Conservation (phyloP, 2,113 vertebrate genomes). For the Tretioscincus oriximinensis region DNA sequence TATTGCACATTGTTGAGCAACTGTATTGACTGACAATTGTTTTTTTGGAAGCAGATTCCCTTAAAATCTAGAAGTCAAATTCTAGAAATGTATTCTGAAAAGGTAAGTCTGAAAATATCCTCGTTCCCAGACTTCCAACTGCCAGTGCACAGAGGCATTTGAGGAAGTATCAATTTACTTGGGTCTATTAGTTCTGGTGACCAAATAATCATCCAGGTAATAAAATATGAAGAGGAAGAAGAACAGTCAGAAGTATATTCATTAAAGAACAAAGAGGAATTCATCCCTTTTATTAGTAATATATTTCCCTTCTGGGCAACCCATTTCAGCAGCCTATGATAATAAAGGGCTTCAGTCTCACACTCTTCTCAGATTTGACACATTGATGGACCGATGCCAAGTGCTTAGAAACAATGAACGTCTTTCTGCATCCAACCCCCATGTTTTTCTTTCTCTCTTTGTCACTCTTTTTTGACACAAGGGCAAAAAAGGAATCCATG, state of each 20-base stretch:
- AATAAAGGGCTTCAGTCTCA: constrained; percentile 71
- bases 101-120: too few relatives aligned
- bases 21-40: not conserved
- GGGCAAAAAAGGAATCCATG: constrained; percentile 58
- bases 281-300: constrained; percentile 71
- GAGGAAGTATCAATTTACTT: not conserved
- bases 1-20: not conserved
- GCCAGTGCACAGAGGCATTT: constrained; percentile 12
- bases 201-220: constrained; percentile 45
- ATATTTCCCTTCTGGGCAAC: constrained; percentile 69
- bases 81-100: too few relatives aligned
- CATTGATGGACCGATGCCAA: constrained; percentile 68
- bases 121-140: not conserved
- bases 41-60: not conserved
- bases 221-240: constrained; percentile 43
- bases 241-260: constrained; percentile 34
- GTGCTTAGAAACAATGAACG: constrained; percentile 63
- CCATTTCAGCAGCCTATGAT: constrained; percentile 64
- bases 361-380: constrained; percentile 76
- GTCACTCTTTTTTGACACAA: constrained; percentile 18
- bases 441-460: constrained; percentile 8
- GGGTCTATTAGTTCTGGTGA: constrained; percentile 11
- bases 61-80: not conserved
- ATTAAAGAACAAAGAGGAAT: constrained; percentile 70
- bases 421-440: constrained; percentile 44